Percentiles rank a stretch among this genome's conserved stretches.
Conservation (phyloP, 2,888 invertebrate genomes). For the Pegoplata infirma region DNA sequence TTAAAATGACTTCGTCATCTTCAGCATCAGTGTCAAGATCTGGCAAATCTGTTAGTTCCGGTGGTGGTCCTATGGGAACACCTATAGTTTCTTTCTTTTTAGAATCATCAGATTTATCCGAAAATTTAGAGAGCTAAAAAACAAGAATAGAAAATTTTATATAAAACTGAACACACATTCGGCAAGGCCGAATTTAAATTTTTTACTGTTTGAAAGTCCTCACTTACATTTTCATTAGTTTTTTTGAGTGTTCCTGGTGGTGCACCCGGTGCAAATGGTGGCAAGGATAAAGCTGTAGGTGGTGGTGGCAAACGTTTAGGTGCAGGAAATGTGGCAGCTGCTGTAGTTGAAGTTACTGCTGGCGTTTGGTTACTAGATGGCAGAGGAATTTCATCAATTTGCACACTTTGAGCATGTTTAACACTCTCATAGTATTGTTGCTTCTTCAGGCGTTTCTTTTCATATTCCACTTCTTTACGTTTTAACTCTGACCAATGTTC, state of each 20-base stretch:
- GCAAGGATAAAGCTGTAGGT: constrained; percentile 73
- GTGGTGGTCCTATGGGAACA: constrained; percentile 91
- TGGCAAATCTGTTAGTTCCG: constrained; percentile 84
- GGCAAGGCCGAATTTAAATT: neutral
- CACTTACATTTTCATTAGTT: constrained; percentile 80
- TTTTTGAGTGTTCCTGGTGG: constrained; percentile 87
- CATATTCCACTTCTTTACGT: constrained; percentile 94
- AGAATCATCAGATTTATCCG: constrained; percentile 70
- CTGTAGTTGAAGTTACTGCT: constrained; percentile 11
- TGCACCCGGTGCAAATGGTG: constrained; percentile 80
- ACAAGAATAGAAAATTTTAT: constrained; percentile 74
- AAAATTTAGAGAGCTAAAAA: constrained; percentile 60
- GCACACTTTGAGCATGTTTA: constrained; percentile 95
- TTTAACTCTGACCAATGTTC: constrained; percentile 96
- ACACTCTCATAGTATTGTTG: constrained; percentile 97
- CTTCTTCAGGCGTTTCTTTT: constrained; percentile 90
- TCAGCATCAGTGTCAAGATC: constrained; percentile 80
- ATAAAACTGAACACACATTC: constrained; percentile 65
- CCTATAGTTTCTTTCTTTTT: constrained; percentile 86
- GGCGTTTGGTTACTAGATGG: constrained; percentile 78
- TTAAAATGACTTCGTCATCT: constrained; percentile 73
- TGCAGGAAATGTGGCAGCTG: constrained; percentile 63
- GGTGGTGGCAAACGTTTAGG: constrained; percentile 74
- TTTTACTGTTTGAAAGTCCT: too few species aligned
- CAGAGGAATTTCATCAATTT: constrained; percentile 96